Conservation (phyloP, 64 coral and sea anemone species). For the Porites lutea region DNA sequence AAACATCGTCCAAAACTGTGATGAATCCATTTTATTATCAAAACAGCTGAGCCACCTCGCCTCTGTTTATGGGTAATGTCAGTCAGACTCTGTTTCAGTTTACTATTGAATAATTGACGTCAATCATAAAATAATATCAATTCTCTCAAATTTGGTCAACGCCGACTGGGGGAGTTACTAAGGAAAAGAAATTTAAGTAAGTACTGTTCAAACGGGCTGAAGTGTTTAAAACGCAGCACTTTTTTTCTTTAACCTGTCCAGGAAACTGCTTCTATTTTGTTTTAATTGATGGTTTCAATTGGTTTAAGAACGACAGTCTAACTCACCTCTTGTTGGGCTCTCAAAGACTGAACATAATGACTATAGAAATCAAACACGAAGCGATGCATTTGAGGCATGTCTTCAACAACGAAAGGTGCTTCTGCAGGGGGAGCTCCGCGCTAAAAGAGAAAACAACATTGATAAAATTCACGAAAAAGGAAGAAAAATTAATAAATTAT, state of each 20-base stretch:
- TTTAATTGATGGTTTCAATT: neutral
- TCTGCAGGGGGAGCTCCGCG: constrained; percentile 65
- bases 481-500: neutral
- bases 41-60: no score
- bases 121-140: no score
- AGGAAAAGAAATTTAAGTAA: no score
- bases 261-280: neutral
- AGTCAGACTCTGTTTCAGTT: no score
- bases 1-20: no score
- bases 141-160: no score
- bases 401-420: constrained; percentile 66
- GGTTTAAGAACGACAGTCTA: neutral
- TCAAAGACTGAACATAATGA: constrained; percentile 67
- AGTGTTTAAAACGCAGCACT: no score
- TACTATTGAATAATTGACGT: no score
- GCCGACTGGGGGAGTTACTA: no score
- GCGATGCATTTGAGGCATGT: constrained; percentile 97
- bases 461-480: neutral
- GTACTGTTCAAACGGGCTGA: no score
- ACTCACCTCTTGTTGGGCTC: constrained; percentile 64
- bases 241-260: neutral
- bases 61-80: no score
- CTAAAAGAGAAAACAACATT: neutral
- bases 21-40: no score
- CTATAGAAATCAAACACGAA: constrained; percentile 90